phyloP scores from a whole-genome alignment of 2,113 vertebrate genomes.

The Sialia sialis region DNA sequence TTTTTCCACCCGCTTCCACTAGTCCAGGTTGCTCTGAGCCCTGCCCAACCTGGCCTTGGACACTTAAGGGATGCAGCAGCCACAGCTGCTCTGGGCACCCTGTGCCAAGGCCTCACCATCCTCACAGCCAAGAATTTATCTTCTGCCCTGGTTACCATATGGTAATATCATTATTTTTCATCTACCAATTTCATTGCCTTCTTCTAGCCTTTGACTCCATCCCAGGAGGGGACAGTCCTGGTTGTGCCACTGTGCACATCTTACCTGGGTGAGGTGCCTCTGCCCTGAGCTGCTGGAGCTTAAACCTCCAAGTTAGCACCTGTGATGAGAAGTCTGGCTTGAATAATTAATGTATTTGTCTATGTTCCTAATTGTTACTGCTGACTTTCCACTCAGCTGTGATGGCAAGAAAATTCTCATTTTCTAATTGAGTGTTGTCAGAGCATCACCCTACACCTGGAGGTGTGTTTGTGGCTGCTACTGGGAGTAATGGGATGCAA shows the following conservation, averaged over 20 bases:
- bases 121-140: neutral
- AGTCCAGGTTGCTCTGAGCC: neutral
- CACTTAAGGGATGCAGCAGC: neutral
- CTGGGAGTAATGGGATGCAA: neutral
- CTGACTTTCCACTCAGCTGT: neutral
- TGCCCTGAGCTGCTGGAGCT: neutral
- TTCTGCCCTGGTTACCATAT: neutral
- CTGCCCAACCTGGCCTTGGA: neutral
- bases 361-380: neutral
- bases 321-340: neutral
- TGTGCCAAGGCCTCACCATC: neutral
- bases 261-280: neutral
- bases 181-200: neutral
- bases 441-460: neutral
- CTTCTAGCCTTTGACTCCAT: neutral
- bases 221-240: neutral
- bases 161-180: neutral
- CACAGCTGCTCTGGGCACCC: neutral
- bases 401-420: neutral
- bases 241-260: neutral
- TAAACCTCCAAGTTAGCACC: neutral
- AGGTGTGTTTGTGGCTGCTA: neutral
- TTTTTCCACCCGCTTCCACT: neutral
- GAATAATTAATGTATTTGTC: conserved; percentile 3
- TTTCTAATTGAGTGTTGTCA: neutral